These are phyloP conservation scores for Ruditapes philippinarum DNA, from an alignment of 1,140 invertebrate species.

Conservation along the genomic window DNA sequence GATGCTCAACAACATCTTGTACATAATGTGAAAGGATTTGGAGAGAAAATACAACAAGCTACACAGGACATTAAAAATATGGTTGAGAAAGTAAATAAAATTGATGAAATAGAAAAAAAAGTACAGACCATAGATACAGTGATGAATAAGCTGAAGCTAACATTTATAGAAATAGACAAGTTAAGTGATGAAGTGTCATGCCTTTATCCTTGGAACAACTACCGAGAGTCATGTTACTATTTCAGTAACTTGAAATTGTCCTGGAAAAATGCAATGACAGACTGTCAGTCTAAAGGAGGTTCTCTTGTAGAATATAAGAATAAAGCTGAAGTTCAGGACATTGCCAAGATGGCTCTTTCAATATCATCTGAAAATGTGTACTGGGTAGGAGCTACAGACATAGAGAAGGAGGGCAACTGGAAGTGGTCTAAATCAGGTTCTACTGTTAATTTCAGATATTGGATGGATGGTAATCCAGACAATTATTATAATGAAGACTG, in stretches of 20 bases:
- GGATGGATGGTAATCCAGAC: background rate
- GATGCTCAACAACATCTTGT: background rate
- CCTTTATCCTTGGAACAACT: background rate
- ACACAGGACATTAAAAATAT: background rate
- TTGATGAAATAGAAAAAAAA: background rate
- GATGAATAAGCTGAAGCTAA: background rate
- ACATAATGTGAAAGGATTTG: background rate
- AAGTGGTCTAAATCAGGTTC: background rate
- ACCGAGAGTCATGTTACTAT: background rate
- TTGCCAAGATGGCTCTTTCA: background rate
- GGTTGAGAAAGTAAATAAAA: background rate
- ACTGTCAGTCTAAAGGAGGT: background rate
- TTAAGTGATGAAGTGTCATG: background rate
- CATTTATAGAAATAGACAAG: background rate
- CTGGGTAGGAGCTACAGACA: background rate
- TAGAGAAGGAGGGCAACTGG: background rate
- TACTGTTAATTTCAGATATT: background rate
- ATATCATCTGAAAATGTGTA: background rate
- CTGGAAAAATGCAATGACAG: background rate
- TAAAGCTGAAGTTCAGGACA: background rate
- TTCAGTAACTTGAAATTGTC: background rate
- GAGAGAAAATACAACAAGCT: background rate
- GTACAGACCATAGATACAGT: background rate
- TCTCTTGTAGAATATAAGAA: background rate
- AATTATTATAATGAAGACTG: background rate